Conservation (phyloP, 2,888 invertebrate species). For the Caenorhabditis panamensis region DNA sequence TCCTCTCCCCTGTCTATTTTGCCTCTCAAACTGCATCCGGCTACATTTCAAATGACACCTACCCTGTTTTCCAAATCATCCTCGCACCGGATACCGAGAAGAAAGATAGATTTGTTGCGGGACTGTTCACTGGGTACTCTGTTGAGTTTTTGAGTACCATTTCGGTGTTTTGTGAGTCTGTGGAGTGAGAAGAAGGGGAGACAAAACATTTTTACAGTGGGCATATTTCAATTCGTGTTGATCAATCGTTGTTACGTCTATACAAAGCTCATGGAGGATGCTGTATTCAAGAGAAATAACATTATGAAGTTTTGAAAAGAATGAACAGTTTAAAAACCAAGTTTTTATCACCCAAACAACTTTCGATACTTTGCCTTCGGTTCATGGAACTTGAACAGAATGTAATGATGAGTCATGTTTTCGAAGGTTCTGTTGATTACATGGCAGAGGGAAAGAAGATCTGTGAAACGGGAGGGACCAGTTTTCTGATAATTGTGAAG, state of each 20-base stretch:
- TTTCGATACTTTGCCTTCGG: neutral
- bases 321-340: no score
- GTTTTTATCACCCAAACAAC: neutral
- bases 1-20: constrained; percentile 43
- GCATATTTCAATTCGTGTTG: constrained; percentile 29
- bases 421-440: neutral
- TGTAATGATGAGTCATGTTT: neutral
- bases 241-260: constrained; percentile 51
- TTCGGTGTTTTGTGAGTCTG: constrained; percentile 22
- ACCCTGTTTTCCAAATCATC: constrained; percentile 23
- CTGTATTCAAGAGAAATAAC: neutral
- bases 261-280: constrained; percentile 23
- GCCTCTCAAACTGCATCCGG: constrained; percentile 47
- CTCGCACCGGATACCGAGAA: constrained; percentile 19
- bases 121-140: constrained; percentile 45
- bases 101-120: constrained; percentile 43
- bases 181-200: no score
- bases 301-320: constrained; percentile 4
- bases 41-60: constrained; percentile 47
- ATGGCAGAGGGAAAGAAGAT: constrained; percentile 1
- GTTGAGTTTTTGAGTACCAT: constrained; percentile 37
- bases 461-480: constrained; percentile 9
- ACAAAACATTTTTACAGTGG: constrained; percentile 35
- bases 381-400: neutral
- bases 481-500: constrained; percentile 2